Evolutionary conservation across 2,797 vertebrate genomes (phyloP).

Genomic region (Muscicapa comitata): DNA sequence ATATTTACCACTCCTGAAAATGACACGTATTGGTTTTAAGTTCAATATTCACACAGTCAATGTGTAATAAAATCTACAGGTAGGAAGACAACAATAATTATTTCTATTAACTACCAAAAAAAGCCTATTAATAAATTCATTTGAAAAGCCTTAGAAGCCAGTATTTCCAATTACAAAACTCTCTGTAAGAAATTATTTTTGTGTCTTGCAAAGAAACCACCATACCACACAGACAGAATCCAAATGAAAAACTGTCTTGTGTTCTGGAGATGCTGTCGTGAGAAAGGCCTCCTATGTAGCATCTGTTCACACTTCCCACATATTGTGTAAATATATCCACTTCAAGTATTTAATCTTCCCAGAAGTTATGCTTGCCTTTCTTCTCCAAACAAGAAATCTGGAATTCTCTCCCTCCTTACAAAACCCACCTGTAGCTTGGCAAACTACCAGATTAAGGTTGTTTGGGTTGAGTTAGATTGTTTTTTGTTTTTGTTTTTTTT

Average conservation of each 20-base stretch:
- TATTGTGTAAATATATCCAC: constrained; percentile 44
- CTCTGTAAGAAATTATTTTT: background rate
- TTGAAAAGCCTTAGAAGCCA: background rate
- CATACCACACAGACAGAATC: background rate
- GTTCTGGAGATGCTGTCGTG: constrained; percentile 1
- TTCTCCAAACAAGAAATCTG: constrained; percentile 1
- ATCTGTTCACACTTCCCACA: constrained; percentile 54
- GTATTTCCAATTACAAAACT: background rate
- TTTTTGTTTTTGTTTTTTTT: background rate
- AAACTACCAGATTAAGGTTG: background rate
- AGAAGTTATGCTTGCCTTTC: constrained; percentile 20
- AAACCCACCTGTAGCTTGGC: constrained; percentile 37
- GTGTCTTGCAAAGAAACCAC: background rate
- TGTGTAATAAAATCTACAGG: background rate
- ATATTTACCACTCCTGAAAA: background rate
- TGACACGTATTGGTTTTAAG: fast-evolving
- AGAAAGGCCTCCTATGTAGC: constrained; percentile 22
- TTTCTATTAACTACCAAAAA: background rate
- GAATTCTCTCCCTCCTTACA: background rate
- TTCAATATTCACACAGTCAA: background rate
- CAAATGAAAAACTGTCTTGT: background rate
- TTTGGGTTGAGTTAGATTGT: background rate
- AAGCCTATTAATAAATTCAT: background rate
- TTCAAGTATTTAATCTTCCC: constrained; percentile 26
- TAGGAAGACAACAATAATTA: background rate